These are phyloP conservation scores for Samia ricini DNA, from an alignment of 1,140 invertebrate genomes.

Conservation along the genomic window DNA sequence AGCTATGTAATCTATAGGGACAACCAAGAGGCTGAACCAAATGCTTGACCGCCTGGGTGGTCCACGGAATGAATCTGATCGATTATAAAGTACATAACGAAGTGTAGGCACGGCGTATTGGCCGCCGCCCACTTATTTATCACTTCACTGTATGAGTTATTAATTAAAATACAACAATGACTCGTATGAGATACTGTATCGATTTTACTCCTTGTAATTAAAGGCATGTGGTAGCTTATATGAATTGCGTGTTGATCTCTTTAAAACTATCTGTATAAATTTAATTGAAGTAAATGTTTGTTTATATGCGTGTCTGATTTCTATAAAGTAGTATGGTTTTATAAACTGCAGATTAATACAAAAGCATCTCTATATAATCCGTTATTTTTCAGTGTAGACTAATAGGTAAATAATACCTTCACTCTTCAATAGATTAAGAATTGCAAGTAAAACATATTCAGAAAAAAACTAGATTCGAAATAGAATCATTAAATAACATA, in stretches of 20 bases:
- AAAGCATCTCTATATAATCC: too few relatives aligned
- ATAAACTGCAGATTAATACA: too few relatives aligned
- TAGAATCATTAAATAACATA: too few relatives aligned
- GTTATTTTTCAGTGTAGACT: too few relatives aligned
- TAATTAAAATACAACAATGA: slow-evolving; percentile 41
- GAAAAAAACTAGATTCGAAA: too few relatives aligned
- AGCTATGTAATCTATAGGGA: slow-evolving; percentile 15
- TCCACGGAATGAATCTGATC: slow-evolving; percentile 52
- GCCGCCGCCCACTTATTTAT: slow-evolving; percentile 33
- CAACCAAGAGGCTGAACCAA: slow-evolving; percentile 40
- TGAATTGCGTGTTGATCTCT: not conserved
- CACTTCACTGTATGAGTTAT: slow-evolving; percentile 35
- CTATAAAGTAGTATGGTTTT: too few relatives aligned
- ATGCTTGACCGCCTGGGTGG: slow-evolving; percentile 54
- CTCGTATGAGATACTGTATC: slow-evolving; percentile 36
- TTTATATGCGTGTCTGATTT: not conserved
- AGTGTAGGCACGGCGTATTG: slow-evolving; percentile 26
- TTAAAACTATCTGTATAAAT: not conserved
- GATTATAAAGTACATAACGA: slow-evolving; percentile 59
- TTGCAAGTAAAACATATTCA: too few relatives aligned
- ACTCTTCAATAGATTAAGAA: too few relatives aligned
- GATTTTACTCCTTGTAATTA: slow-evolving; percentile 37
- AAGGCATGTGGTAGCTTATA: slow-evolving; percentile 31
- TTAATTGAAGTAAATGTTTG: not conserved
- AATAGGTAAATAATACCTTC: too few relatives aligned